Base-by-base conservation (phyloP, 2,888 invertebrate species). In the Chydorus sphaericus region DNA sequence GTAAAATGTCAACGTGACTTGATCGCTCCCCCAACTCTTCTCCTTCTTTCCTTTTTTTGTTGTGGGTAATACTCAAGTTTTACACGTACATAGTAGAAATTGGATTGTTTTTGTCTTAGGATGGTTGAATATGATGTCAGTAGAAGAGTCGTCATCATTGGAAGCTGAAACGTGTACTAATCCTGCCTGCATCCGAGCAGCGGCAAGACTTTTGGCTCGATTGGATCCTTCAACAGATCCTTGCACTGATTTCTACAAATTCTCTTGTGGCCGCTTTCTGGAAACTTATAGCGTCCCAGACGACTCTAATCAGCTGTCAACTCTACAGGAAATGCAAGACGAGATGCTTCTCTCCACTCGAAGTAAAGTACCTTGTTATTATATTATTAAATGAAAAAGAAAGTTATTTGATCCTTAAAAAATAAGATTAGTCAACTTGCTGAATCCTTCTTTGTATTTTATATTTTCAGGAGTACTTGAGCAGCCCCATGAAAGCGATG, bases 251-350 rank as follows among this genome's bases (percentile, higher is more conserved):
- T 69, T 70, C 60, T 70, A 69, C 60, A 62, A 65, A 59, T 70
- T 68, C 60, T 64, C 68, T 7, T 70, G 70, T 60, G 70, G 70
- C 11, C 65, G 64, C 54, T 70, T 67, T 59, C 60, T 69, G 38
- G 62, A 63, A 39, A 62, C 64, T 20, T 65, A 68, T 60, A 66
- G 67, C 20, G 68, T 69, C 6, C 69, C 70, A 3, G 69, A 69
- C 58, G 69, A 70, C 58, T 64, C 66, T 55, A 65, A 66, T 58
- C 63, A 66, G 56, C 62, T 67, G 28, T 68, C 68, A 2, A 66
- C 67, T 6, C 62, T 70, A 39, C 69, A 70, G 61, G 66, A 68
- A 58, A 70, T 70, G 66, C 68, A 69, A 59, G 69, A 70, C 56
- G 67, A 67, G 18, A 65, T 69, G 49, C 64, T 68, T 30, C 63